Base-by-base conservation (phyloP, 1,140 invertebrate species). In the Hypothenemus hampei region DNA sequence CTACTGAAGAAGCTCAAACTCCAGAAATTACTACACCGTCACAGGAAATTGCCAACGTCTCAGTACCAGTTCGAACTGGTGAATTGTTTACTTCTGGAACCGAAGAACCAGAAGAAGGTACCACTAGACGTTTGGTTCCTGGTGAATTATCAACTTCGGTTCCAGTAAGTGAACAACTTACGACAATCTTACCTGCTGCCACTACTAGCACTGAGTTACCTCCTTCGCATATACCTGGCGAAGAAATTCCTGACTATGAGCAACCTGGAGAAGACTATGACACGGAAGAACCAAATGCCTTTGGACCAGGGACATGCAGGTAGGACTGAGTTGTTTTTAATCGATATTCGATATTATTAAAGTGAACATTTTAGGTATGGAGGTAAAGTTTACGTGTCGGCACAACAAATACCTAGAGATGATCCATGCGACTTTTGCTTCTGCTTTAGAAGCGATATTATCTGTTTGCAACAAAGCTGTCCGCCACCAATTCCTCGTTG, bases 371-470 rank as follows among this genome's bases (percentile, higher is more conserved):
- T 24, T n/a, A 77, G 91, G 60, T 94, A 91, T 66, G 89, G 90
- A 39, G 89, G 91, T 60, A 91, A 91, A 73, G 83, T 94, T 26
- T 95, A 91, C 67, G 88, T 93, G 23, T 94, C 91, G 1, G 92
- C 92, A 3, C 91, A 95, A 75, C 93, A 96, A 76, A 93, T 96
- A 58, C 91, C 91, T 16, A 77, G 91, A 61, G 88, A 93, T 55
- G 90, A 96, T 76, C 90, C 92, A 21, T 96, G 93, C 69, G 91
- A 95, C 68, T 96, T 95, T 77, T 96, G 93, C 73, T 96, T 96
- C 84, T 96, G 93, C 78, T 96, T 95, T 78, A 81, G 92, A 72
- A 91, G 91, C 68, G 93, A 95, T 67, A 94, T 96, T 59, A 95
- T 96, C 60, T 96, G 93, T 65, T 74, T 96, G 33, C 91, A 95